Evolutionary conservation across 2,888 invertebrate genomes (phyloP), one percentile per base, ranked within the genome.

Genomic region (Hirtodrosophila trivittata): DNA sequence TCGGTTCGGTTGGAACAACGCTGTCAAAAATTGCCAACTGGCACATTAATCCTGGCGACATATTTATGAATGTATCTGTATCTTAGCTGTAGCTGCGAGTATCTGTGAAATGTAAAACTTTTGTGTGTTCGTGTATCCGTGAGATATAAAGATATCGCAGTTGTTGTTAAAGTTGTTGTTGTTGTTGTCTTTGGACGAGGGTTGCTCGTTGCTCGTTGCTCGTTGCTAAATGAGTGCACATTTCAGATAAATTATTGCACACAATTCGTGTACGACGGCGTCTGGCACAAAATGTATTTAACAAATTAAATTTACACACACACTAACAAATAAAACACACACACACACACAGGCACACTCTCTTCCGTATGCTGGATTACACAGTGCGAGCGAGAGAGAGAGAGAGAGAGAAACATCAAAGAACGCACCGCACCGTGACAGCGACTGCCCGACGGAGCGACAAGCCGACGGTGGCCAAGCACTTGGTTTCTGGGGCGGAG

Each of bases 231-330:
- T 84, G 80, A 77, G 75, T 76, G 77, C 78, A 83, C 86, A 86
- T 78, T 84, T 76, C 81, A 85, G 86, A 87, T 88, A 87, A 88
- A 88, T 87, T 87, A 87, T 87, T 82, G 85, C 77, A 80, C 74
- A 86, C 85, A 82, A 81, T 72, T 82, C 77, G 77, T 81, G 74
- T 77, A 78, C 82, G 80, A 67, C 80, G 82, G 65, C 70, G 76
- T 65, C 74, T 72, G 72, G 69, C 81, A 73, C 76, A 66, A 73
- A 75, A 75, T 81, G 80, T 83, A 83, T 83, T 83, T 78, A 85
- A 83, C 84, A 85, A 84, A 85, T 86, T 82, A 82, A 85, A 84
- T 77, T 80, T 77, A 75, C 77, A 76, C 66, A 75, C 66, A 76
- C 43, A 75, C 60, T 63, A 42, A 50, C 50, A 45, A 10, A 46